Percentiles rank a stretch among this genome's conserved stretches.
phyloP scores from a whole-genome alignment of 2,113 vertebrate species.

The Otocyon megalotis region DNA sequence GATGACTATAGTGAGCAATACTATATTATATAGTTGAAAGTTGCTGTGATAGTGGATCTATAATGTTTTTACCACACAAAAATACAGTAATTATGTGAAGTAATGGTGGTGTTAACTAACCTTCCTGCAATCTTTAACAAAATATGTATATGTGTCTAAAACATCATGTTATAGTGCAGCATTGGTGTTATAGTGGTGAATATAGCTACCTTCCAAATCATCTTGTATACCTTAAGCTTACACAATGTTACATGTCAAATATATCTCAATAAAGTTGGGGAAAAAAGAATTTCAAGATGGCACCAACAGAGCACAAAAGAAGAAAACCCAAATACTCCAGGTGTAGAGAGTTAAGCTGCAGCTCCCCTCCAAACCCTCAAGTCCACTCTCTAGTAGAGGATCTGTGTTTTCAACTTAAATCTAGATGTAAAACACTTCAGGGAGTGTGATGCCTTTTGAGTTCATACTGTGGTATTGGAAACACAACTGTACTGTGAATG shows the following conservation, averaged over 20 bases:
- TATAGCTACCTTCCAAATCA: background rate
- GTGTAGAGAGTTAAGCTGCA: background rate
- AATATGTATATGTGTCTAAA: background rate
- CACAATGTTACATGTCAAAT: background rate
- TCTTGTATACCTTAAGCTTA: background rate
- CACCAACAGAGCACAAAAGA: background rate
- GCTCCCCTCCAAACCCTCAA: background rate
- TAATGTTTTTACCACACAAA: background rate
- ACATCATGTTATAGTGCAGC: background rate
- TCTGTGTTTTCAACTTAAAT: background rate
- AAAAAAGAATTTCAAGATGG: background rate
- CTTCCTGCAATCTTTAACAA: background rate
- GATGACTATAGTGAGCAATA: background rate
- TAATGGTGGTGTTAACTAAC: background rate
- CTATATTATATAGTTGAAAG: background rate
- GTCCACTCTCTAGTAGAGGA: background rate
- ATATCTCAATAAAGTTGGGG: background rate
- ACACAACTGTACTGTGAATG: background rate
- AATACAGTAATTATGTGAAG: background rate
- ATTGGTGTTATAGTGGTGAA: background rate
- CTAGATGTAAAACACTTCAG: background rate
- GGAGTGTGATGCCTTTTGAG: background rate
- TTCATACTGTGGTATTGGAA: slow-evolving; percentile 6
- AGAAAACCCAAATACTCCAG: background rate
- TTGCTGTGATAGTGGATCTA: background rate